Conservation (phyloP, 2,113 vertebrate species). For the Ictalurus furcatus region DNA sequence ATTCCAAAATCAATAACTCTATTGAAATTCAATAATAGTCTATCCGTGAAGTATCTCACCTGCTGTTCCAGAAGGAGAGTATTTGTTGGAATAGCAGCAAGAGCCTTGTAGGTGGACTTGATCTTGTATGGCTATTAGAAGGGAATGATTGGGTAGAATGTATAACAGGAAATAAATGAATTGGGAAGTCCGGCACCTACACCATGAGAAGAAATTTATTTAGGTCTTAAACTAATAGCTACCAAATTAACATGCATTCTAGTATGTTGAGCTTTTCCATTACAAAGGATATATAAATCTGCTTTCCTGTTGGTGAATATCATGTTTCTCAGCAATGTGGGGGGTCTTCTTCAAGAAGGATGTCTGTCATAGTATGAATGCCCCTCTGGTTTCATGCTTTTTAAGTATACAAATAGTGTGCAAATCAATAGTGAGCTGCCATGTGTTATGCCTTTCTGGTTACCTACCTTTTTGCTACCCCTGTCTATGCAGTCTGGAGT, state of each 20-base stretch:
- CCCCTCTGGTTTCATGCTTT: background rate
- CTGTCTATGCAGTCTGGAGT: constrained; percentile 69
- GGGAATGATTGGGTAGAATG: constrained; percentile 40
- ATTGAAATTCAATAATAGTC: background rate
- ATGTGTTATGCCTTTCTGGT: constrained; percentile 72
- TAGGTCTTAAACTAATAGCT: background rate
- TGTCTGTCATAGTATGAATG: background rate
- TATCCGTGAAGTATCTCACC: constrained; percentile 74
- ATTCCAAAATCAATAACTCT: too few relatives aligned
- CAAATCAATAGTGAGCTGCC: constrained; percentile 33
- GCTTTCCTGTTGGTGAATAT: constrained; percentile 11
- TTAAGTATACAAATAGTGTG: constrained; percentile 54
- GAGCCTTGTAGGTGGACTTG: constrained; percentile 90
- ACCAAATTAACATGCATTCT: background rate
- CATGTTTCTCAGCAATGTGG: background rate
- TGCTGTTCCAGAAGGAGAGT: constrained; percentile 94
- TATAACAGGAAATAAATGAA: constrained; percentile 25
- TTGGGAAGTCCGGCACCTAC: background rate
- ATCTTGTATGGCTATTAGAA: constrained; percentile 84
- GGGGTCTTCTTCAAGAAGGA: background rate
- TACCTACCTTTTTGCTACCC: constrained; percentile 61
- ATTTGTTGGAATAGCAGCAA: constrained; percentile 97
- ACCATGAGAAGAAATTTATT: background rate
- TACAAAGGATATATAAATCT: constrained; percentile 1
- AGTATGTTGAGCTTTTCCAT: constrained; percentile 3